Percentiles rank a stretch among this genome's conserved stretches.
These are phyloP conservation scores for Mythimna pallens DNA, from an alignment of 2,888 invertebrate genomes.

Conservation along the genomic window DNA sequence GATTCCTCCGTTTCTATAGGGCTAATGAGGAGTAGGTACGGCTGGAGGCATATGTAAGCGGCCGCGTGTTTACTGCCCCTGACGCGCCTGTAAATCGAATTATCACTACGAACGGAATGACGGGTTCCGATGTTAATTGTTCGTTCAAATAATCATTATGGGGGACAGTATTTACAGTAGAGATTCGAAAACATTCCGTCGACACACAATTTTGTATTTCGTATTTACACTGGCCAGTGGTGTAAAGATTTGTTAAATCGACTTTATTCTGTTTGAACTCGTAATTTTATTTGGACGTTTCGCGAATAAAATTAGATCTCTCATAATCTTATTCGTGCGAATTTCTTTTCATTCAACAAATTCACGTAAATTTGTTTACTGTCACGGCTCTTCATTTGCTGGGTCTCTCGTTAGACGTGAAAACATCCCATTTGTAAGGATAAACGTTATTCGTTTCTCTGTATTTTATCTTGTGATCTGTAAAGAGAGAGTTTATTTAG, in stretches of 20 bases:
- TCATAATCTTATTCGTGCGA: conserved; percentile 77
- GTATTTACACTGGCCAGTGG: conserved; percentile 74
- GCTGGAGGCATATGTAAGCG: conserved; percentile 62
- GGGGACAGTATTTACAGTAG: conserved; percentile 82
- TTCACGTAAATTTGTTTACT: conserved; percentile 76
- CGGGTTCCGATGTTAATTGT: conserved; percentile 83
- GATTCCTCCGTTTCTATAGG: conserved; percentile 63
- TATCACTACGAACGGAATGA: conserved; percentile 79
- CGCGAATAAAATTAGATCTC: conserved; percentile 78
- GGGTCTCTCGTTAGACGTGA: conserved; percentile 69
- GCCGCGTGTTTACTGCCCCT: conserved; percentile 72
- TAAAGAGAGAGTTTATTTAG: conserved; percentile 51
- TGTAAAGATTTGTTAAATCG: conserved; percentile 78
- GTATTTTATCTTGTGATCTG: conserved; percentile 49
- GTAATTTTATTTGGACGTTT: conserved; percentile 77
- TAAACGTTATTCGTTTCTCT: conserved; percentile 60
- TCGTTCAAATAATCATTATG: conserved; percentile 87
- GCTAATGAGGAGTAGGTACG: conserved; percentile 68
- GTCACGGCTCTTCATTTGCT: conserved; percentile 72
- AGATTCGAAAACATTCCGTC: conserved; percentile 80
- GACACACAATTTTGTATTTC: conserved; percentile 76
- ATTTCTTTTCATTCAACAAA: conserved; percentile 77
- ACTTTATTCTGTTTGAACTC: conserved; percentile 75
- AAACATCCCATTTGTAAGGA: conserved; percentile 65
- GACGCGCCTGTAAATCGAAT: conserved; percentile 81